Evolutionary conservation across 2,797 vertebrate genomes (phyloP).

Genomic region (Decapterus maruadsi): DNA sequence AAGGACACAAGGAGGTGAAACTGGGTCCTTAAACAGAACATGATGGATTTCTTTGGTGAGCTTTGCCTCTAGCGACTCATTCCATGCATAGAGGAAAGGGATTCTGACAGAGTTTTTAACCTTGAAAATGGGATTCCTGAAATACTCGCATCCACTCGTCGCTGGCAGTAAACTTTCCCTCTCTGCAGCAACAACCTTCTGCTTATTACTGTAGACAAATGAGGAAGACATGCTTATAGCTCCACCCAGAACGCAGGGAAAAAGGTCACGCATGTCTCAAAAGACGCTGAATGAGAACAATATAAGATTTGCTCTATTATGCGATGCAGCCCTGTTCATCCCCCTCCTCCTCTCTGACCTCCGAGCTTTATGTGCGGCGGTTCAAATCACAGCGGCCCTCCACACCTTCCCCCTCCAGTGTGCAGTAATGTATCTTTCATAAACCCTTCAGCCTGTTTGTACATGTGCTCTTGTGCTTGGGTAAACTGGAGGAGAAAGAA

Average conservation of each 20-base stretch:
- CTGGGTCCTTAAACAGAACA: slow-evolving; percentile 1
- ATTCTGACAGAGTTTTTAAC: background rate
- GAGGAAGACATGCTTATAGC: slow-evolving; percentile 64
- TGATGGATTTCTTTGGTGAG: slow-evolving; percentile 37
- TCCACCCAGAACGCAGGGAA: slow-evolving; percentile 81
- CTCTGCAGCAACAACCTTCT: slow-evolving; percentile 78
- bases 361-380: background rate
- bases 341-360: background rate
- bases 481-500: slow-evolving; percentile 23
- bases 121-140: slow-evolving; percentile 31
- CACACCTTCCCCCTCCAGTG: slow-evolving; percentile 12
- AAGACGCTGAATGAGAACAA: slow-evolving; percentile 77
- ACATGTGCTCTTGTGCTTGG: slow-evolving; percentile 14
- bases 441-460: slow-evolving; percentile 41
- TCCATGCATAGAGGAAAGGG: background rate
- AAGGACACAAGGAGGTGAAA: slow-evolving; percentile 16
- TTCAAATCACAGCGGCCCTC: slow-evolving; percentile 18
- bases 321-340: slow-evolving; percentile 11
- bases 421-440: slow-evolving; percentile 48
- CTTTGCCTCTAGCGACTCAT: slow-evolving; percentile 17
- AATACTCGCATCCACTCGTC: slow-evolving; percentile 20
- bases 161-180: slow-evolving; percentile 24
- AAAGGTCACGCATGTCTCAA: slow-evolving; percentile 80
- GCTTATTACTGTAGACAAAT: slow-evolving; percentile 85
- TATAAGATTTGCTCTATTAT: slow-evolving; percentile 60